Conservation (phyloP, 2,113 vertebrate species). For the Sminthopsis crassicaudata region DNA sequence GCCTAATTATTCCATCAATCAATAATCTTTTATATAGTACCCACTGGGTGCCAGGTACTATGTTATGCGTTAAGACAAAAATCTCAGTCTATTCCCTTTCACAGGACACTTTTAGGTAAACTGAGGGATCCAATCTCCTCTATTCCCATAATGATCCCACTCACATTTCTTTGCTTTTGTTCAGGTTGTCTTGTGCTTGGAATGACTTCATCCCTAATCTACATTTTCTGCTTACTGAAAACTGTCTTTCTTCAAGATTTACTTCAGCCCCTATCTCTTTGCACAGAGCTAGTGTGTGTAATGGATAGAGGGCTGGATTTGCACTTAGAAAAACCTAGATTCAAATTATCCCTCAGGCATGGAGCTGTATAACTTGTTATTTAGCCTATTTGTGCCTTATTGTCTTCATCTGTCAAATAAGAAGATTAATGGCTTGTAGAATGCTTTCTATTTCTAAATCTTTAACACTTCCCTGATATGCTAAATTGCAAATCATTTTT, state of each 20-base stretch:
- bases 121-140: neutral
- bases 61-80: neutral
- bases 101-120: neutral
- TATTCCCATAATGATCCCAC: neutral
- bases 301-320: neutral
- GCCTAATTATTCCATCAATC: neutral
- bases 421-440: neutral
- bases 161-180: neutral
- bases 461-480: neutral
- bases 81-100: neutral
- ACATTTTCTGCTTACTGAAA: neutral
- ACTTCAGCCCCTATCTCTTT: neutral
- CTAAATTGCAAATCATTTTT: neutral
- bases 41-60: neutral
- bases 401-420: neutral
- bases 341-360: neutral
- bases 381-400: neutral
- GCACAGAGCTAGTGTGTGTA: neutral
- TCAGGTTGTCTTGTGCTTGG: neutral
- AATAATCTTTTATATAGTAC: neutral
- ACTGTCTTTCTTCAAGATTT: neutral
- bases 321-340: neutral
- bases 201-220: neutral
- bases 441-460: neutral
- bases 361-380: neutral